Base-by-base conservation (phyloP, 2,888 invertebrate genomes). In the Limenitis camilla region DNA sequence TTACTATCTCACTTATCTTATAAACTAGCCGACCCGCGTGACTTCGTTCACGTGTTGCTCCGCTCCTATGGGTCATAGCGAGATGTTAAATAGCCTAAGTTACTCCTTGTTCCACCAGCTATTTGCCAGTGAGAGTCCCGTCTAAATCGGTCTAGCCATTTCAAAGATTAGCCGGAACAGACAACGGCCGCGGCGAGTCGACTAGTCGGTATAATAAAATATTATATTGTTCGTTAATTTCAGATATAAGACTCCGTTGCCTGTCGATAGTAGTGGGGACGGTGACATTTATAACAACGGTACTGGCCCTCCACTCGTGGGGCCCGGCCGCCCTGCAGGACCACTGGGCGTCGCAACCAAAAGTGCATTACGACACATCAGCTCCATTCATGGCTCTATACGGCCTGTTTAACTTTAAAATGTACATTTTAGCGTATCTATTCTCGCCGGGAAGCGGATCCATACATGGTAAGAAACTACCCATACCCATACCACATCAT, bases 341-440 rank as follows among this genome's bases (percentile, higher is more conserved):
- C 78, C 96, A 96, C 81, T 98, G 98, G 88, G 96, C 97, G 0
- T 93, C 96, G 7, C 93, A 95, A 54, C 89, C 97, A 19, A 92
- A 93, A 27, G 94, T 95, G 36, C 94, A 93, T 72, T 96, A 97
- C 77, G 92, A 93, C 66, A 97, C 95, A 63, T 97, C 97, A 0
- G 96, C 96, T 6, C 96, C 98, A 62, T 98, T 98, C 81, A 96
- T 98, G 94, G 94, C 96, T 4, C 93, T 97, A 63, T 98, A 98
- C 76, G 96, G 97, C 29, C 89, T 98, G 40, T 89, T 97, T 49
- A 98, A 98, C 87, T 95, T 97, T 77, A 97, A 98, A 78, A 81
- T 98, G 61, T 97, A 95, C 79, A 93, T 95, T 6, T 93, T 98
- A 93, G 96, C 97, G 10, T 98, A 96, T 79, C 93, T 98, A 43